A percentile compares a stretch with the other conserved stretches of the same genome.
These are phyloP conservation scores for Pollenia griseotomentosa DNA, from an alignment of 2,888 invertebrate species.

Conservation along the genomic window DNA sequence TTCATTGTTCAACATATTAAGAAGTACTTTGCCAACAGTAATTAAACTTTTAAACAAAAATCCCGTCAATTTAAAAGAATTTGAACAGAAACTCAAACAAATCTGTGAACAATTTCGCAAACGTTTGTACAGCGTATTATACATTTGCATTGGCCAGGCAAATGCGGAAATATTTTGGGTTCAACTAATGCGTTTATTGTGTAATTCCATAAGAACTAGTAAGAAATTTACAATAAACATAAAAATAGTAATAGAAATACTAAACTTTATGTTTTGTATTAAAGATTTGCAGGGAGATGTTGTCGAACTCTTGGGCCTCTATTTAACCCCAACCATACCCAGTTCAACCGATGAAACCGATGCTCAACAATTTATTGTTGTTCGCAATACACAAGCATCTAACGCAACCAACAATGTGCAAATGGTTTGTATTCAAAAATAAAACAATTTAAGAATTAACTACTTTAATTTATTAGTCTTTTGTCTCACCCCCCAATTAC, in stretches of 20 bases:
- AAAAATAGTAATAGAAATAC: background rate
- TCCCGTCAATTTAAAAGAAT: slow-evolving; percentile 76
- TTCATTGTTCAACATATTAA: slow-evolving; percentile 82
- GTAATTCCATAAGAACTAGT: slow-evolving; percentile 77
- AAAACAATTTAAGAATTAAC: background rate
- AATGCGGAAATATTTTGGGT: slow-evolving; percentile 82
- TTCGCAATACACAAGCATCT: slow-evolving; percentile 73
- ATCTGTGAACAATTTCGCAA: slow-evolving; percentile 80
- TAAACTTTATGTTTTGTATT: slow-evolving; percentile 23
- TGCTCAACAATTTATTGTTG: slow-evolving; percentile 79
- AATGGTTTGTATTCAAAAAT: slow-evolving; percentile 45
- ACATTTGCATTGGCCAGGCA: slow-evolving; percentile 81
- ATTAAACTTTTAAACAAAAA: slow-evolving; percentile 78
- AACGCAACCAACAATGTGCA: slow-evolving; percentile 49
- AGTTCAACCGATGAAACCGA: slow-evolving; percentile 75
- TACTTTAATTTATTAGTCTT: slow-evolving; percentile 51
- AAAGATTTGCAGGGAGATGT: slow-evolving; percentile 80
- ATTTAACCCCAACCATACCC: slow-evolving; percentile 79
- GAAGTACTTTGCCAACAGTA: slow-evolving; percentile 80
- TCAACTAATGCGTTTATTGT: slow-evolving; percentile 80
- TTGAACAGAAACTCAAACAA: slow-evolving; percentile 80
- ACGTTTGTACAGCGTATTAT: slow-evolving; percentile 81
- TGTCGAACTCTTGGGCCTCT: slow-evolving; percentile 78
- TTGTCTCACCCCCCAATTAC: slow-evolving; percentile 66
- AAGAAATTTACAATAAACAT: slow-evolving; percentile 66